Percentiles rank a stretch among this genome's conserved stretches.
phyloP scores from a whole-genome alignment of 1,140 invertebrate genomes.

The Holotrichia oblita region DNA sequence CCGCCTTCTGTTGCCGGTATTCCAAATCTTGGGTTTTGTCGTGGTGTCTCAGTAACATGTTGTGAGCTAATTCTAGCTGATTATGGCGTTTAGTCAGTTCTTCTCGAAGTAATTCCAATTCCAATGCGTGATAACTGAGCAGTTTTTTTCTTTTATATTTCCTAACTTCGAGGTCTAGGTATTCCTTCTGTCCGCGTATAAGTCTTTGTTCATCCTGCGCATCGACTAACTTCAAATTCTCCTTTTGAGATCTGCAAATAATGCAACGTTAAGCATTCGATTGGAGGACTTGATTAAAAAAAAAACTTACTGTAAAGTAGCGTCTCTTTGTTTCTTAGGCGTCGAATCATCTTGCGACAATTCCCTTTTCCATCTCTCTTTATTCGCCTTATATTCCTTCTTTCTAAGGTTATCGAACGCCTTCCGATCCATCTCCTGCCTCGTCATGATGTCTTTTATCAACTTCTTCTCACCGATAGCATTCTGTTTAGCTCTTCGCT shows the following conservation, averaged over 20 bases:
- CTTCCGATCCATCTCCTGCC: conserved; percentile 90
- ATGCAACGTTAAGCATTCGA: too few relatives aligned
- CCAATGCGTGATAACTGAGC: conserved; percentile 85
- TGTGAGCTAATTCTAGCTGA: conserved; percentile 93
- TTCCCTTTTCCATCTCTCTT: conserved; percentile 96
- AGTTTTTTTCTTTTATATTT: conserved; percentile 93
- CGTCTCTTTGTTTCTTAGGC: conserved; percentile 91
- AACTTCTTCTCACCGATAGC: conserved; percentile 90
- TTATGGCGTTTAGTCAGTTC: conserved; percentile 94
- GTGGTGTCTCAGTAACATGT: conserved; percentile 93
- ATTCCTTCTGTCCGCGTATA: conserved; percentile 87
- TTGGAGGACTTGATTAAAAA: too few relatives aligned
- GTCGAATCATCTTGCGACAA: conserved; percentile 90
- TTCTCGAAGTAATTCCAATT: conserved; percentile 91
- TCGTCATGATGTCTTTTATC: conserved; percentile 87
- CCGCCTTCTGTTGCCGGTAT: conserved; percentile 92
- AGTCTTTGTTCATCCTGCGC: conserved; percentile 89
- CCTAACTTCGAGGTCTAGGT: conserved; percentile 91
- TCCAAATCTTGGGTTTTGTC: too few relatives aligned
- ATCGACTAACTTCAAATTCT: conserved; percentile 90
- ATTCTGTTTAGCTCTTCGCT: conserved; percentile 89
- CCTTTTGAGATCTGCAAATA: conserved; percentile 83
- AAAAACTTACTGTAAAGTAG: conserved; percentile 78
- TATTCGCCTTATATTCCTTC: conserved; percentile 97
- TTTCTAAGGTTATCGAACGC: conserved; percentile 92